Percentiles rank a stretch among this genome's conserved stretches.
Evolutionary conservation across 2,113 vertebrate genomes (phyloP).

Genomic region (Mirounga angustirostris): DNA sequence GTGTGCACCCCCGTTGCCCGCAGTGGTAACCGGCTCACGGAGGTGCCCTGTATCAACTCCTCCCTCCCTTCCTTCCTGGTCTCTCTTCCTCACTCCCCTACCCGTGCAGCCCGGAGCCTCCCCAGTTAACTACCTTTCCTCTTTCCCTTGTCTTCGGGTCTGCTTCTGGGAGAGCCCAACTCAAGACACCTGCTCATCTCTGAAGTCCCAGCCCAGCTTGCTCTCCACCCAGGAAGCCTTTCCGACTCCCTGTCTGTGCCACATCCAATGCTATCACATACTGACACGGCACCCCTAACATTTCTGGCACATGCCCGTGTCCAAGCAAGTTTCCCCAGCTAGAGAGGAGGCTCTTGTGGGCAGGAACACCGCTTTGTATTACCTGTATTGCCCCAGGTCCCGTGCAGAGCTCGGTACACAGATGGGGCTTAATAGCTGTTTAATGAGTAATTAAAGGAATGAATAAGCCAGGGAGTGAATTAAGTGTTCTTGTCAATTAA

Average conservation of each 20-base stretch:
- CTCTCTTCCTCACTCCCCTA: not conserved
- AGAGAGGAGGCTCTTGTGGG: not conserved
- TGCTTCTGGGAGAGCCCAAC: not conserved
- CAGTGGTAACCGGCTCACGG: not conserved
- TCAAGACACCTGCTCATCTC: not conserved
- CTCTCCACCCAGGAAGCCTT: not conserved
- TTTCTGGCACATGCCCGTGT: not conserved
- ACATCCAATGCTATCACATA: not conserved
- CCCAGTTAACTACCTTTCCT: not conserved
- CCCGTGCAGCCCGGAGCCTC: not conserved
- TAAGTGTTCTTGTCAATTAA: constrained; percentile 56
- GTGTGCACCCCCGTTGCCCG: not conserved
- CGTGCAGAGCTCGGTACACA: not conserved
- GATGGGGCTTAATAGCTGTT: not conserved
- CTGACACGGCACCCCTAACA: not conserved
- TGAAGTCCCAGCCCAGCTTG: not conserved
- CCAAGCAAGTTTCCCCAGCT: not conserved
- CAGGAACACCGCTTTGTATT: not conserved
- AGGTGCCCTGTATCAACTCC: not conserved
- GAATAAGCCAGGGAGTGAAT: not conserved
- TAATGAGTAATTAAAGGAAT: constrained; percentile 29
- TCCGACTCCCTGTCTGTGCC: not conserved
- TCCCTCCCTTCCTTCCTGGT: not conserved
- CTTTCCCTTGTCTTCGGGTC: not conserved
- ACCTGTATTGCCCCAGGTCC: not conserved